Percentiles rank a stretch among this genome's conserved stretches.
Evolutionary conservation across 2,797 vertebrate species (phyloP).

Genomic region (Pagetopsis macropterus): DNA sequence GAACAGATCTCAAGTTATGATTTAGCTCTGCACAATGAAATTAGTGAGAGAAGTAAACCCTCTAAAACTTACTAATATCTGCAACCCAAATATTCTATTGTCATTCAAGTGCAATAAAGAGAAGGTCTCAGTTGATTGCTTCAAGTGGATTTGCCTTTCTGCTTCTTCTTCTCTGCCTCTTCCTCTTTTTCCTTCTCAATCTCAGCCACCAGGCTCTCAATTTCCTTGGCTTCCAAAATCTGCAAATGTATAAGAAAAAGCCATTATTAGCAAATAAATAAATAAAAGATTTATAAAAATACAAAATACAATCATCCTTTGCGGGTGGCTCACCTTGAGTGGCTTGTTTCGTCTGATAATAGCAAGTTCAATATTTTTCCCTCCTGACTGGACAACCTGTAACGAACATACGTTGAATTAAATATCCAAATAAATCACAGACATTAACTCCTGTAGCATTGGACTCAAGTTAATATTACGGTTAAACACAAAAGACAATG

Average conservation of each 20-base stretch:
- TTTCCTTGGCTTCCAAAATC: slow-evolving; percentile 89
- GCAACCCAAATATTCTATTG: slow-evolving; percentile 51
- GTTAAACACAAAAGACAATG: background rate
- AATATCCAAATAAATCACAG: background rate
- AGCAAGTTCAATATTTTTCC: slow-evolving; percentile 88
- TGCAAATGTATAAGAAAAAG: slow-evolving; percentile 56
- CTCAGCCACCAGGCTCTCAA: slow-evolving; percentile 86
- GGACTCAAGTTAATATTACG: background rate
- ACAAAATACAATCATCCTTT: slow-evolving; percentile 14
- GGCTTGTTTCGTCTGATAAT: slow-evolving; percentile 87
- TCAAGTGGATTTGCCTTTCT: slow-evolving; percentile 83
- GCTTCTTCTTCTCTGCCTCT: slow-evolving; percentile 89
- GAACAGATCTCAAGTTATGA: slow-evolving; percentile 59
- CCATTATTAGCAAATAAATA: slow-evolving; percentile 3
- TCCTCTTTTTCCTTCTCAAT: slow-evolving; percentile 89
- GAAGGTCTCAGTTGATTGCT: slow-evolving; percentile 36
- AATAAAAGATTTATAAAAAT: background rate
- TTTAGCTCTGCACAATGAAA: slow-evolving; percentile 55
- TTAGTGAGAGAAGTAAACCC: slow-evolving; percentile 30
- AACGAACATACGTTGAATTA: slow-evolving; percentile 7
- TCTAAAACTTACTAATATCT: slow-evolving; percentile 44
- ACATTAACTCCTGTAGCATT: background rate
- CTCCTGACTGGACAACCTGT: slow-evolving; percentile 87
- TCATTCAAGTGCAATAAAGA: slow-evolving; percentile 67
- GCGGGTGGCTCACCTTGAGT: slow-evolving; percentile 76